Percentiles rank a stretch among this genome's conserved stretches.
Conservation (phyloP, 2,113 vertebrate species). For the Dipodomys stephensi region DNA sequence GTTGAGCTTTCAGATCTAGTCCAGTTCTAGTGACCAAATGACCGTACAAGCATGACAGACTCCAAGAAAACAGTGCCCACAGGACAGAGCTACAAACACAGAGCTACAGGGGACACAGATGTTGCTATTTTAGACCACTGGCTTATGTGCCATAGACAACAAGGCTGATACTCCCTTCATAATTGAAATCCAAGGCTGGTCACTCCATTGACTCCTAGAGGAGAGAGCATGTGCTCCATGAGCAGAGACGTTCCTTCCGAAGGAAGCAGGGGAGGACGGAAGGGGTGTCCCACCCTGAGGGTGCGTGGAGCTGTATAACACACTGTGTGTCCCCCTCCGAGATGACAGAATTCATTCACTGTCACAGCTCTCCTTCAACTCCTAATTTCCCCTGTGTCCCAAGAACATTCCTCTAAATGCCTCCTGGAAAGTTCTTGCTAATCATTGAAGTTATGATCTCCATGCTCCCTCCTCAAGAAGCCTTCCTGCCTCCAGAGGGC, state of each 20-base stretch:
- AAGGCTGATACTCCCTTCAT: rapidly evolving
- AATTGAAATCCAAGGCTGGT: neutral
- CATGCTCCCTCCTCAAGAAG: neutral
- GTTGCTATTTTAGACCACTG: no score
- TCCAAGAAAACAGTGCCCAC: neutral
- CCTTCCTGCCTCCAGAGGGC: no score
- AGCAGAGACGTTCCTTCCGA: neutral
- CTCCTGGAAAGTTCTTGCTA: neutral
- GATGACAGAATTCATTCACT: neutral
- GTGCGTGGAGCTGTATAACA: no score
- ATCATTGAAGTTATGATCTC: neutral
- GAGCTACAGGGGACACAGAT: no score
- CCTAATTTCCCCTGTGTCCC: neutral
- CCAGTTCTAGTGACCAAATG: neutral
- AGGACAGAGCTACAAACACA: neutral
- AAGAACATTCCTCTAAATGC: neutral
- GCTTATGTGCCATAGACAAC: neutral
- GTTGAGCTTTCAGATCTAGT: neutral
- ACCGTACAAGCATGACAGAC: no score
- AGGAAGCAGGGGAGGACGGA: neutral
- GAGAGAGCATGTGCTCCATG: neutral
- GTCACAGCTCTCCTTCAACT: neutral
- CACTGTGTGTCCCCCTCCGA: neutral
- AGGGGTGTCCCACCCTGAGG: rapidly evolving
- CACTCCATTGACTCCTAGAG: neutral